phyloP scores from a whole-genome alignment of 2,113 vertebrate genomes.

The Pelodiscus sinensis region DNA sequence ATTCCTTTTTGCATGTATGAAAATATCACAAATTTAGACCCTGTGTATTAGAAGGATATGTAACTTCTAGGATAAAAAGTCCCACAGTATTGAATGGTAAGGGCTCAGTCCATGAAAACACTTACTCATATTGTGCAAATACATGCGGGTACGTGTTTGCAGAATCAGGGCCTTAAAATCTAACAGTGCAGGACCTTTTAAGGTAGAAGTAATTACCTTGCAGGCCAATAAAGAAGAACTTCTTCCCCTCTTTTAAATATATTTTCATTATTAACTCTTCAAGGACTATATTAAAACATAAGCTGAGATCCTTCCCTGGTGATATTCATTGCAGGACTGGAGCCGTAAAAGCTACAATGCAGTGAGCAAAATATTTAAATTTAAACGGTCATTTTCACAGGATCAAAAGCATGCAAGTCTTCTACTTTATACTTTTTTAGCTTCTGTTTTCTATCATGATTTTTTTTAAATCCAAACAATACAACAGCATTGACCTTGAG shows the following conservation, averaged over 20 bases:
- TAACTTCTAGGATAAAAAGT: not conserved
- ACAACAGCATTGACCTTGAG: not conserved
- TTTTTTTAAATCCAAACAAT: not conserved
- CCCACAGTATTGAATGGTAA: not conserved
- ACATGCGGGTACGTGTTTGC: not conserved
- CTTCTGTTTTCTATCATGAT: not conserved
- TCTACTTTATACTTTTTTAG: not conserved
- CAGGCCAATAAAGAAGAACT: not conserved
- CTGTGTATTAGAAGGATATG: not conserved
- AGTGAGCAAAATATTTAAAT: not conserved
- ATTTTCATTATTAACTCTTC: not conserved
- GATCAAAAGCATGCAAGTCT: not conserved
- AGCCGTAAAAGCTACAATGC: not conserved
- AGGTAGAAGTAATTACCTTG: not conserved
- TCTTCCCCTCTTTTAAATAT: not conserved
- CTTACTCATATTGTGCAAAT: not conserved
- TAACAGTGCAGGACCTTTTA: not conserved
- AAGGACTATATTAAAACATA: not conserved
- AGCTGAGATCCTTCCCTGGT: not conserved
- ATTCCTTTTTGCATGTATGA: not conserved
- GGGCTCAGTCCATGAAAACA: not conserved
- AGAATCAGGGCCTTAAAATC: not conserved
- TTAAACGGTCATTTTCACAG: not conserved
- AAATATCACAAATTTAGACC: not conserved
- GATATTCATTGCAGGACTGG: not conserved